Evolutionary conservation across 2,888 invertebrate genomes (phyloP), one percentile per base, ranked within the genome.

Genomic region (Bedellia somnulentella): DNA sequence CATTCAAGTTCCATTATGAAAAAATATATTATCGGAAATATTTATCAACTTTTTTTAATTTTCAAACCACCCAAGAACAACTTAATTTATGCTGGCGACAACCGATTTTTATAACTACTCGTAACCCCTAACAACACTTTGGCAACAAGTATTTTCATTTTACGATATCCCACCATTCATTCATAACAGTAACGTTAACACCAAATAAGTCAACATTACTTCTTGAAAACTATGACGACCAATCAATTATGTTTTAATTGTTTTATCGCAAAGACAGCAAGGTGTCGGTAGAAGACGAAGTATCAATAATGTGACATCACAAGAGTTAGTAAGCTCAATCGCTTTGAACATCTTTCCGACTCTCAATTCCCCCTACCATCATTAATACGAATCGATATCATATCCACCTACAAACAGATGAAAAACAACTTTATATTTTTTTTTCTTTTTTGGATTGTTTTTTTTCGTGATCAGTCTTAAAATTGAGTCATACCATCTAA

Each of bases 1-100:
- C 64, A 63, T 58, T 66, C 67, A 63, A 73, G 25, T 26, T 62
- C 68, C 58, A 63, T 68, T 66, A 73, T 75, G 75, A 73, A 75
- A 75, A 75, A 73, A 75, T 75, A 75, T 75, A 75, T 73, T 58
- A 70, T 70, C 64, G 63, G 73, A 73, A 73, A 71, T 71, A 67
- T 70, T 70, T 57, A 61, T 73, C 67, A 70, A 68, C 67, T 64
- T 68, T 52, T 63, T 55, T 68, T 63, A 67, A 63, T 64, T 57
- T 54, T 62, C 68, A 55, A 66, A 68, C 67, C 68, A 59, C 60
- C 55, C 66, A 64, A 70, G 73, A 71, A 70, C 66, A 73, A 70
- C 66, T 70, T 67, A 70, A 62, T 70, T 32, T 67, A 68, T 68
- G 73, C 59, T 66, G 61, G 68, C 56, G 73, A 73, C 75, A 73